These are phyloP conservation scores for Psilopogon haemacephalus DNA, from an alignment of 2,113 vertebrate genomes.

Conservation along the genomic window DNA sequence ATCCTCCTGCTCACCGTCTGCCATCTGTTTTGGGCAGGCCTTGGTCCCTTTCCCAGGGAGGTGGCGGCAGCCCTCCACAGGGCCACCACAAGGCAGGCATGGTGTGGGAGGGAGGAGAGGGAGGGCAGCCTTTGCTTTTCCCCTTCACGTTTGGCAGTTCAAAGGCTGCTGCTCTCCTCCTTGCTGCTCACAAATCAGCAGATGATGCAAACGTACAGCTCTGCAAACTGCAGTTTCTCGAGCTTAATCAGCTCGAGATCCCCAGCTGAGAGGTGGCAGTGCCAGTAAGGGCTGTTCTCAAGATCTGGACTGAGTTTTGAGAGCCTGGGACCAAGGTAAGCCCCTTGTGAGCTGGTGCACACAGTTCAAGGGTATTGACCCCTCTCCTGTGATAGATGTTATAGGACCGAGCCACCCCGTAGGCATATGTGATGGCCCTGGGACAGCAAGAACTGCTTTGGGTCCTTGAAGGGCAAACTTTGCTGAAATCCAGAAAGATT, in stretches of 20 bases:
- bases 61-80: not conserved
- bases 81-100: not conserved
- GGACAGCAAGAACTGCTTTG: not conserved
- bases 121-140: not conserved
- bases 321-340: conserved; percentile 13
- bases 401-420: fast-evolving
- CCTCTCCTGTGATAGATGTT: not conserved
- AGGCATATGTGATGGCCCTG: not conserved
- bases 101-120: not conserved
- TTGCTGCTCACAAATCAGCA: not conserved
- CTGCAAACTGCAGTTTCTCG: fast-evolving
- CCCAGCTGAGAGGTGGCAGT: not conserved
- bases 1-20: not conserved
- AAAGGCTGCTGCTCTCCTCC: not conserved
- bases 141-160: not conserved
- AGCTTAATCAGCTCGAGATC: not conserved
- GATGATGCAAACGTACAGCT: not conserved
- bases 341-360: not conserved
- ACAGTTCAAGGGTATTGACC: not conserved
- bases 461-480: fast-evolving
- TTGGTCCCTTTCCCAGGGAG: conserved; percentile 14
- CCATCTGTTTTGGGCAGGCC: conserved; percentile 28
- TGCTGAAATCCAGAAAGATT: not conserved
- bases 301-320: not conserved
- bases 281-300: not conserved